Conservation (phyloP, 2,113 vertebrate species). For the Uria aalge region DNA sequence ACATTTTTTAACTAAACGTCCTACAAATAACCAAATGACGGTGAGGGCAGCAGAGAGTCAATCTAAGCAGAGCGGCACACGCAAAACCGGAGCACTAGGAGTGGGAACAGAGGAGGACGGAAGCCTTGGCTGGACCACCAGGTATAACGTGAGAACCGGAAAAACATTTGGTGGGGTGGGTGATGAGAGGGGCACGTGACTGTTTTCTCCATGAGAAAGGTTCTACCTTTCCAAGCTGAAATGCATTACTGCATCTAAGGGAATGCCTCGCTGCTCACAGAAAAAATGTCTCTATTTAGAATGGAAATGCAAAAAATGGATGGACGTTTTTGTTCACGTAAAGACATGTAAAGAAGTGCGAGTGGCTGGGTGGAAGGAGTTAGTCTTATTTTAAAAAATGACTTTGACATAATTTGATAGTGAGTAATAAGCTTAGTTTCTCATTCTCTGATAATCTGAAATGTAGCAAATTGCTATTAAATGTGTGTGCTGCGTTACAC, state of each 20-base stretch:
- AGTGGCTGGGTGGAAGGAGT: background rate
- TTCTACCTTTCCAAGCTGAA: background rate
- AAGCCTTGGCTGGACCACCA: background rate
- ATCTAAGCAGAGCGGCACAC: fast-evolving
- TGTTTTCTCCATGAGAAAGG: background rate
- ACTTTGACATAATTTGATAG: background rate
- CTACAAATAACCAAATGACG: background rate
- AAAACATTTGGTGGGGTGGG: background rate
- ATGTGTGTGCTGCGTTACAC: background rate
- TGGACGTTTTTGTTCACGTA: background rate
- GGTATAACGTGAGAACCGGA: background rate
- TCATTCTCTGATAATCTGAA: background rate
- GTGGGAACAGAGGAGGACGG: background rate
- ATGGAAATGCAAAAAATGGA: background rate
- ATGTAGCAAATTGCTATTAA: background rate
- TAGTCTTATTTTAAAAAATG: background rate
- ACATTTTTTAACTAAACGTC: background rate
- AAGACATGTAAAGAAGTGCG: background rate
- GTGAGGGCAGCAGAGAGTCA: background rate
- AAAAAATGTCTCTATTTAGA: background rate
- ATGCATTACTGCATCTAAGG: conserved; percentile 1
- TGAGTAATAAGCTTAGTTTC: background rate
- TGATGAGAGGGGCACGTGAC: background rate
- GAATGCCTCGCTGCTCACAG: background rate
- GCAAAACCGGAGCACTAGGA: background rate